phyloP scores from a whole-genome alignment of 2,797 vertebrate genomes.

The Thripadectes ignobilis region DNA sequence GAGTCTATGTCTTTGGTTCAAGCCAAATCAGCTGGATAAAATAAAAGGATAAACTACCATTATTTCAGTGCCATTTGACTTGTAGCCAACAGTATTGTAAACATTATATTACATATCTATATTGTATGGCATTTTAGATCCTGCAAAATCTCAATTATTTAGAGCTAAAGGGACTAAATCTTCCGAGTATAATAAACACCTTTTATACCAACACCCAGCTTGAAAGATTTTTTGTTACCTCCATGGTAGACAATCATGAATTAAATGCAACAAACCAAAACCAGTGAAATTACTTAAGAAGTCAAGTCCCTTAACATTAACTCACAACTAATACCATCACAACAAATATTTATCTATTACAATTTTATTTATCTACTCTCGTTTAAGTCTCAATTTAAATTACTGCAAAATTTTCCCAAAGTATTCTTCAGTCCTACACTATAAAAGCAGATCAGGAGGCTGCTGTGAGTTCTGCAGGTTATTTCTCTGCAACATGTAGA shows the following conservation, averaged over 20 bases:
- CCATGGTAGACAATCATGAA: not conserved
- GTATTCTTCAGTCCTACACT: not conserved
- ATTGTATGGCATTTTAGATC: not conserved
- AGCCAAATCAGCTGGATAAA: conserved; percentile 9
- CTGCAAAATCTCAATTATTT: not conserved
- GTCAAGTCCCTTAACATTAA: not conserved
- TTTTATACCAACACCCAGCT: not conserved
- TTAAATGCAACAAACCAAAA: not conserved
- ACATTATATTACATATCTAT: not conserved
- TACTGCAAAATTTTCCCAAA: not conserved
- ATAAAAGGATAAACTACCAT: not conserved
- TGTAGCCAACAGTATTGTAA: not conserved
- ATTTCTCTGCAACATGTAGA: not conserved
- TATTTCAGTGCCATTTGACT: not conserved
- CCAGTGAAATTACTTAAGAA: not conserved
- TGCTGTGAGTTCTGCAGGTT: not conserved
- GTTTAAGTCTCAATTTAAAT: not conserved
- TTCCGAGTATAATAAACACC: not conserved
- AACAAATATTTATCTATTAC: not conserved
- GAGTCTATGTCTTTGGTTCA: not conserved
- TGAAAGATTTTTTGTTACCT: not conserved
- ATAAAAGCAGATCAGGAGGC: not conserved
- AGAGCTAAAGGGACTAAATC: not conserved
- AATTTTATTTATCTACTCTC: not conserved
- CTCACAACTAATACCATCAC: not conserved